Evolutionary conservation across 1,140 invertebrate species (phyloP).

Genomic region (Acromyrmex heyeri): DNA sequence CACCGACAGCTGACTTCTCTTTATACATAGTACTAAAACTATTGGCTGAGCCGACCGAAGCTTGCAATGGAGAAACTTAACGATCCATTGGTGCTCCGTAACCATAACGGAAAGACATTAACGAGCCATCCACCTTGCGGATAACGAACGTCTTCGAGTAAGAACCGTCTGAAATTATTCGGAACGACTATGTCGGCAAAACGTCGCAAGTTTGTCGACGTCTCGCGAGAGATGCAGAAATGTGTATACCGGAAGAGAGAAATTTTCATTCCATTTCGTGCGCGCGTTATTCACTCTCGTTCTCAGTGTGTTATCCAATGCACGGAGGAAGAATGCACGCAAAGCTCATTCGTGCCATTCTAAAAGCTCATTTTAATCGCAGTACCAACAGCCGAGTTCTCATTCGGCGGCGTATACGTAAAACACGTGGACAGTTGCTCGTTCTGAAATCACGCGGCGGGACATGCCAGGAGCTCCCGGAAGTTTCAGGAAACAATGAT

Average conservation of each 20-base stretch:
- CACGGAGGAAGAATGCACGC: background rate
- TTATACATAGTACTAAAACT: conserved; percentile 16
- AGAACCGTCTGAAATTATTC: conserved; percentile 9
- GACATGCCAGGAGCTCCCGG: conserved; percentile 45
- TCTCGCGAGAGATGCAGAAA: background rate
- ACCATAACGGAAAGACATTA: conserved; percentile 48
- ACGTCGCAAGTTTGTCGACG: background rate
- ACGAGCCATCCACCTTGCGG: background rate
- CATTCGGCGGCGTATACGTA: background rate
- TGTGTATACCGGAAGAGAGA: background rate
- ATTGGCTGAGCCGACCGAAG: background rate
- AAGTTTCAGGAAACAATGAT: conserved; percentile 56
- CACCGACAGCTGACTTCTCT: conserved; percentile 45
- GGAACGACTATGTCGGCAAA: background rate
- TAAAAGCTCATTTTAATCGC: conserved; percentile 49
- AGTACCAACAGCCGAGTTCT: conserved; percentile 19
- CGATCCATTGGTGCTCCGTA: conserved; percentile 30
- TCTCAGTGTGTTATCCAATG: background rate
- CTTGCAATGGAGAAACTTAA: conserved; percentile 25
- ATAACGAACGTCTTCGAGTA: conserved; percentile 11
- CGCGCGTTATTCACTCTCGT: background rate
- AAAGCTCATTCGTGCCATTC: conserved; percentile 17
- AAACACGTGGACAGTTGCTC: conserved; percentile 35
- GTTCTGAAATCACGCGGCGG: conserved; percentile 56
- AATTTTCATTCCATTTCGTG: conserved; percentile 41